Conservation (phyloP, 1,140 invertebrate species). For the Tetramorium simillimum region DNA sequence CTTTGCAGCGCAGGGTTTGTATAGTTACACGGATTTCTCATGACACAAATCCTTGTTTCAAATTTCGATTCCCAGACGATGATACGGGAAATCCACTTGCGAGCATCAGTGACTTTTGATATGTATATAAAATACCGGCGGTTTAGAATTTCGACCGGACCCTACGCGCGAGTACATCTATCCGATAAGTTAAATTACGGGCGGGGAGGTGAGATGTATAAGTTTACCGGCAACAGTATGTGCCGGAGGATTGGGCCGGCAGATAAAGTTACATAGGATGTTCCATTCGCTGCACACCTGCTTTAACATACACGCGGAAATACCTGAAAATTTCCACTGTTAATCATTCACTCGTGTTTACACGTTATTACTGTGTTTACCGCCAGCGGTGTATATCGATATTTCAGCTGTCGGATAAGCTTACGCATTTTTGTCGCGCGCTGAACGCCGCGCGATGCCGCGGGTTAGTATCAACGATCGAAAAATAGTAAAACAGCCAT, state of each 20-base stretch:
- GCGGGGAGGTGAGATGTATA: conserved; percentile 44
- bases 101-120: conserved; percentile 40
- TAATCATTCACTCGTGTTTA: conserved; percentile 57
- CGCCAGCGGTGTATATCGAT: conserved; percentile 47
- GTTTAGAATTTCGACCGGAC: conserved; percentile 45
- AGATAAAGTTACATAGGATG: conserved; percentile 58
- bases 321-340: conserved; percentile 59
- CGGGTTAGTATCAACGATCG: background rate
- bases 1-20: background rate
- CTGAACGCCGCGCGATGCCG: background rate
- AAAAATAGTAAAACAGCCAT: conserved; percentile 41
- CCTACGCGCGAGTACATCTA: background rate
- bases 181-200: conserved; percentile 49
- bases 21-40: conserved; percentile 34
- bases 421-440: conserved; percentile 41
- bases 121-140: conserved; percentile 38
- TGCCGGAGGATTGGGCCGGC: conserved; percentile 42
- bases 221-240: conserved; percentile 51
- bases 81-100: conserved; percentile 34
- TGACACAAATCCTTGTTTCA: conserved; percentile 38
- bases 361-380: conserved; percentile 59
- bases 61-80: conserved; percentile 41
- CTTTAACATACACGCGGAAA: conserved; percentile 51
- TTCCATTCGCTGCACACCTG: conserved; percentile 47
- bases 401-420: conserved; percentile 59